Evolutionary conservation across 2,888 invertebrate species (phyloP).

Genomic region (Clusia tigrina): DNA sequence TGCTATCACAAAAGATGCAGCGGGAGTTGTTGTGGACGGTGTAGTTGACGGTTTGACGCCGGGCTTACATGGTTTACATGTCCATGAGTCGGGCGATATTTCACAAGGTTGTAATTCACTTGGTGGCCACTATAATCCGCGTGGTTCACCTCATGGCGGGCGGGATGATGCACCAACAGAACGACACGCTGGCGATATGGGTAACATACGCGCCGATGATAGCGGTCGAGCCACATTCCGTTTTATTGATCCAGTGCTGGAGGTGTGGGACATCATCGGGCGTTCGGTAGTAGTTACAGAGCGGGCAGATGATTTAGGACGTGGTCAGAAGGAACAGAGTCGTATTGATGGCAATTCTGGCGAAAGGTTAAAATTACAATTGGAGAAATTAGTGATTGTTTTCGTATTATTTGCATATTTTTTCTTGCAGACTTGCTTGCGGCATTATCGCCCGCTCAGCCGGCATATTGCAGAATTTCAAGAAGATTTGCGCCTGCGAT

Average conservation of each 20-base stretch:
- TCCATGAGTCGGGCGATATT: slow-evolving; percentile 80
- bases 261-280: slow-evolving; percentile 79
- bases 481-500: slow-evolving; percentile 89
- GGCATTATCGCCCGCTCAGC: slow-evolving; percentile 90
- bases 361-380: too few species aligned
- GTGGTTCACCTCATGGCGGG: slow-evolving; percentile 66
- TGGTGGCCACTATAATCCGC: slow-evolving; percentile 71
- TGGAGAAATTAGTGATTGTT: slow-evolving; percentile 18
- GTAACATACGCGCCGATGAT: slow-evolving; percentile 70
- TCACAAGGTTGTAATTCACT: slow-evolving; percentile 69
- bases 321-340: slow-evolving; percentile 66
- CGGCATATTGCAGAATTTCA: slow-evolving; percentile 85
- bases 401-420: not conserved
- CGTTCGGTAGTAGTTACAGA: slow-evolving; percentile 79
- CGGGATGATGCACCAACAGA: slow-evolving; percentile 63
- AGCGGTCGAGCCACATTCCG: slow-evolving; percentile 74
- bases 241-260: slow-evolving; percentile 69
- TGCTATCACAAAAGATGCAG: slow-evolving; percentile 56
- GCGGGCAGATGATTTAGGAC: slow-evolving; percentile 70
- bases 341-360: slow-evolving; percentile 73
- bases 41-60: slow-evolving; percentile 80
- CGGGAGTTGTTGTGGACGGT: slow-evolving; percentile 80
- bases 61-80: slow-evolving; percentile 66
- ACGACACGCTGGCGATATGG: slow-evolving; percentile 73
- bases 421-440: slow-evolving; percentile 73